Base-by-base conservation (phyloP, 1,140 invertebrate genomes). In the Microplitis mediator region DNA sequence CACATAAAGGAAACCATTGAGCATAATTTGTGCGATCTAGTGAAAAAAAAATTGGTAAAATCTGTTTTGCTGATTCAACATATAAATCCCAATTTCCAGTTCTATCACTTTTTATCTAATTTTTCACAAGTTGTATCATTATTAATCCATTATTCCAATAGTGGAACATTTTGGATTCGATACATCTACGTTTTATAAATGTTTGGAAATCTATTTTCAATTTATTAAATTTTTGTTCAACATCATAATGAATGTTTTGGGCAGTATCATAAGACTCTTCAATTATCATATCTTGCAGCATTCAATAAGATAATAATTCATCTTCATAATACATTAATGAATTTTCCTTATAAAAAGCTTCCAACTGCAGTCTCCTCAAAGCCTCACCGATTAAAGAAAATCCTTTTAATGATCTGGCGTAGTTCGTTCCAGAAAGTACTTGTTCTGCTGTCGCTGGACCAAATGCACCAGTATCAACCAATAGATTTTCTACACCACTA, bases 71-170 rank as follows among this genome's bases (percentile, higher is more conserved):
- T n/a, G 68, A 56, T 0, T 9, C 11, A 3, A 73, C 2, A 39
- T 77, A 65, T 51, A 73, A 63, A 58, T 70, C 6, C 73, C 73
- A 77, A 63, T 77, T 35, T 1, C 73, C 73, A 54, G 61, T 51
- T 0, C 71, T 51, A 73, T 77, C 71, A n/a, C 54, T 56, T 34
- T 71, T 32, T 52, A 74, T 69, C 13, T 67, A 69, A 58, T 76
- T 63, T 65, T 72, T 58, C 61, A 72, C 14, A 3, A 70, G 36
- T 52, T 69, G 16, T 14, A 71, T 67, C 31, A 71, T 71, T 16
- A 62, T 62, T 4, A 72, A 11, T 23, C 65, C 61, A 36, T 52
- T 72, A 51, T 66, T 66, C 52, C 16, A 66, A 16, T 60, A 72
- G 16, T 36, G 8, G n/a, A 70, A 65, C 8, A 69, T n/a, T 23